Evolutionary conservation across 2,113 vertebrate species (phyloP).

Genomic region (Microtus ochrogaster): DNA sequence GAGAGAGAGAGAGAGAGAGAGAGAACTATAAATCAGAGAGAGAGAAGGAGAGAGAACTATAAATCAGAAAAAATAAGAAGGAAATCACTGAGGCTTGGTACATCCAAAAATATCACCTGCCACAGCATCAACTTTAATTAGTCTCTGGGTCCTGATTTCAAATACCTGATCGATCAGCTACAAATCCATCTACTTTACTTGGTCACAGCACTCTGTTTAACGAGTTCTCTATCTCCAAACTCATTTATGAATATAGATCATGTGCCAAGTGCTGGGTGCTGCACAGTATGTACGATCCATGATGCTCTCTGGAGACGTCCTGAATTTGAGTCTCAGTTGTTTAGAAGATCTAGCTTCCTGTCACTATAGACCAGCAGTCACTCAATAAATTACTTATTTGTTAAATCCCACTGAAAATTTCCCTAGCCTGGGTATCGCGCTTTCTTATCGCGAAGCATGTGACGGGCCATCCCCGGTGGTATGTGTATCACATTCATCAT

Average conservation of each 20-base stretch:
- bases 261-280: background rate
- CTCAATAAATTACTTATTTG: conserved; percentile 7
- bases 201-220: conserved; percentile 57
- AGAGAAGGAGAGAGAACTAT: background rate
- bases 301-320: conserved; percentile 5
- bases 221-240: conserved; percentile 42
- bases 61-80: background rate
- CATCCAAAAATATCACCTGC: background rate
- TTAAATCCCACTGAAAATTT: conserved; percentile 35
- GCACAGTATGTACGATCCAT: background rate
- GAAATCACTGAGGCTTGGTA: background rate
- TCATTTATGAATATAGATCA: conserved; percentile 40
- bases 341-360: background rate
- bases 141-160: background rate
- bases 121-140: background rate
- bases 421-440: background rate
- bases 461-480: background rate
- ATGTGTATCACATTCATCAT: background rate
- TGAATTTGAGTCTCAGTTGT: conserved; percentile 8
- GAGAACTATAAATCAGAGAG: background rate
- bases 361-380: background rate
- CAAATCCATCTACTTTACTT: conserved; percentile 20
- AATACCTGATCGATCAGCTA: background rate
- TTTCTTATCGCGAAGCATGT: background rate
- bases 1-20: background rate